These are phyloP conservation scores for Tupaia tana DNA, from an alignment of 2,113 vertebrate genomes.

Conservation along the genomic window DNA sequence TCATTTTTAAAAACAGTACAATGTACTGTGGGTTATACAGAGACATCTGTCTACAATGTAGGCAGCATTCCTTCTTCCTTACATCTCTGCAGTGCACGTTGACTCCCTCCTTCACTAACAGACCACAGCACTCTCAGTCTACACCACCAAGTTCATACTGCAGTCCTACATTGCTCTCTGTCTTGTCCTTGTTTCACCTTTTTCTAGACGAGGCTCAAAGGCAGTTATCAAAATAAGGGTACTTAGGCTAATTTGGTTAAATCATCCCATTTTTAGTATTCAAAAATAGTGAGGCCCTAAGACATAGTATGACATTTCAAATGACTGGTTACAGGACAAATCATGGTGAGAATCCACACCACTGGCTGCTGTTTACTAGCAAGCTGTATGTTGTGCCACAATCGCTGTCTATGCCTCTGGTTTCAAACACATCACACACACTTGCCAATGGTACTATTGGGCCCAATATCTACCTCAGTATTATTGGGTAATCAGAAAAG, in stretches of 20 bases:
- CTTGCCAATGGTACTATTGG: neutral
- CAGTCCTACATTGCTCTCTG: neutral
- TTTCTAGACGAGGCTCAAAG: neutral
- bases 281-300: neutral
- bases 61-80: neutral
- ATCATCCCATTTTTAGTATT: neutral
- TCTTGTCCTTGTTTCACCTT: neutral
- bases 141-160: accelerated
- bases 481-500: no score
- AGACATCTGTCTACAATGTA: neutral
- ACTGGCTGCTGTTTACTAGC: no score
- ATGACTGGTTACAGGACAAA: neutral
- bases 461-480: neutral
- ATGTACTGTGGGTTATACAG: neutral
- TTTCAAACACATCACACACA: neutral
- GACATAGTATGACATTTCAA: neutral
- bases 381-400: neutral
- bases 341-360: neutral
- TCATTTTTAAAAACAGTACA: neutral
- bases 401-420: neutral
- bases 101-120: neutral
- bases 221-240: neutral
- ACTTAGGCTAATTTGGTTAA: neutral
- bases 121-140: no score
- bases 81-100: neutral